A percentile compares a stretch with the other conserved stretches of the same genome.
phyloP scores from a whole-genome alignment of 2,888 invertebrate genomes.

The Matsumyia berberina region DNA sequence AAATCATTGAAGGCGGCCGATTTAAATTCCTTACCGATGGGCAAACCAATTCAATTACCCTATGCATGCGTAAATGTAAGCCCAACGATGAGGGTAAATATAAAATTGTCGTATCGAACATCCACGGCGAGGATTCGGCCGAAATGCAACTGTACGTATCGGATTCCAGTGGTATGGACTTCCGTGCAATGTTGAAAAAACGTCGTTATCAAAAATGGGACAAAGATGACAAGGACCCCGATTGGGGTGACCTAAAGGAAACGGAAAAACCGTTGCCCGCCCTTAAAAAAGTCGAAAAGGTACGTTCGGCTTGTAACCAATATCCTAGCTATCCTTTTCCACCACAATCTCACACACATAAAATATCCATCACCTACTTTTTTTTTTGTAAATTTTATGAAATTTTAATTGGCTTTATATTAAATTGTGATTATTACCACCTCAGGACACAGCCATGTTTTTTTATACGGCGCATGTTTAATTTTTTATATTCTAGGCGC shows the following conservation, averaged over 20 bases:
- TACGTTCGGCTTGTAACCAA: conserved; percentile 84
- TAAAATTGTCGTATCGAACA: conserved; percentile 95
- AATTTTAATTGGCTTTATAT: conserved; percentile 31
- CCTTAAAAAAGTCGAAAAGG: conserved; percentile 97
- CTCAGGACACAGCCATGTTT: conserved; percentile 22
- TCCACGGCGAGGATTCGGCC: conserved; percentile 97
- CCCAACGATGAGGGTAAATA: conserved; percentile 99
- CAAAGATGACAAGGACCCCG: conserved; percentile 94
- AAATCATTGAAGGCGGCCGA: conserved; percentile 97
- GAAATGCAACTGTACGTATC: conserved; percentile 98
- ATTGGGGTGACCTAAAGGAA: conserved; percentile 97
- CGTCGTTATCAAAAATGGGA: conserved; percentile 97
- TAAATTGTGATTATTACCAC: conserved; percentile 39
- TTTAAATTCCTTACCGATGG: conserved; percentile 98
- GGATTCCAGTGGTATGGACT: conserved; percentile 99
- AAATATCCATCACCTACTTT: not conserved
- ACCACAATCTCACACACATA: not conserved
- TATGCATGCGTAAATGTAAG: conserved; percentile 98
- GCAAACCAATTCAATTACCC: conserved; percentile 94
- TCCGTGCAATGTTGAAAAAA: conserved; percentile 98
- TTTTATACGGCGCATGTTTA: conserved; percentile 62
- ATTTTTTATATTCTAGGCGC: conserved; percentile 46
- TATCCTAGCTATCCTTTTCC: conserved; percentile 8
- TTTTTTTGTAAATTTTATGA: conserved; percentile 6
- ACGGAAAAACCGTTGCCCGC: conserved; percentile 93